Percentiles rank a stretch among this genome's conserved stretches.
phyloP scores from a whole-genome alignment of 1,140 invertebrate species.

The Drosophila bocqueti region DNA sequence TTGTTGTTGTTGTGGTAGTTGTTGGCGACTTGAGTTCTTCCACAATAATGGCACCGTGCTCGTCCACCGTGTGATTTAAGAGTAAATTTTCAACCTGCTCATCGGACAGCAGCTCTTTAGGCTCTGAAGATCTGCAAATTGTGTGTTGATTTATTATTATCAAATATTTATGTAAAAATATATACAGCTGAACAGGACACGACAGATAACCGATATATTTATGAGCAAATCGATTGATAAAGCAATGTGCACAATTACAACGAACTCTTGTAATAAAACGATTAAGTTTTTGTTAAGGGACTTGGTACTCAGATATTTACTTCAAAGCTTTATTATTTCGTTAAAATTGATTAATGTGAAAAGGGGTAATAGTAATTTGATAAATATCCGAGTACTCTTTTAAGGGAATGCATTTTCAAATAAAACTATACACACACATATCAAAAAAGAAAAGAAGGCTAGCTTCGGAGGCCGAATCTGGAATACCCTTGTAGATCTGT shows the following conservation, averaged over 20 bases:
- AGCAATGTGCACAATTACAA: background rate
- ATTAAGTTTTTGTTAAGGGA: background rate
- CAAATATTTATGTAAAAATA: slow-evolving; percentile 7
- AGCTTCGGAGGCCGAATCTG: background rate
- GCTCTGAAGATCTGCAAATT: slow-evolving; percentile 82
- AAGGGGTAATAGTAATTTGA: background rate
- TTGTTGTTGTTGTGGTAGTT: slow-evolving; percentile 59
- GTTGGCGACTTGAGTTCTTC: slow-evolving; percentile 79
- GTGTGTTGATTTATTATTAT: slow-evolving; percentile 41
- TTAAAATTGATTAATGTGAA: background rate
- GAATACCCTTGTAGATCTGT: background rate
- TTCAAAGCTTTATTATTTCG: background rate
- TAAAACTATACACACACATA: background rate
- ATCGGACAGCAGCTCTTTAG: slow-evolving; percentile 83
- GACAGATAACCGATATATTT: slow-evolving; percentile 6
- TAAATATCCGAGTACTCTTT: background rate
- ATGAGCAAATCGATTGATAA: slow-evolving; percentile 7
- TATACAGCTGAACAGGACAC: slow-evolving; percentile 2
- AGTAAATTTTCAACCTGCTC: slow-evolving; percentile 85
- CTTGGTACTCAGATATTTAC: background rate
- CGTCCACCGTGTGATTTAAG: slow-evolving; percentile 78
- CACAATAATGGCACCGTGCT: slow-evolving; percentile 79
- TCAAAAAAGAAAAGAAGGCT: background rate
- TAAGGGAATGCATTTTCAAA: background rate
- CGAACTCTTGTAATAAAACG: background rate